Base-by-base conservation (phyloP, 64 coral and sea anemone genomes). In the Exaiptasia diaphana region DNA sequence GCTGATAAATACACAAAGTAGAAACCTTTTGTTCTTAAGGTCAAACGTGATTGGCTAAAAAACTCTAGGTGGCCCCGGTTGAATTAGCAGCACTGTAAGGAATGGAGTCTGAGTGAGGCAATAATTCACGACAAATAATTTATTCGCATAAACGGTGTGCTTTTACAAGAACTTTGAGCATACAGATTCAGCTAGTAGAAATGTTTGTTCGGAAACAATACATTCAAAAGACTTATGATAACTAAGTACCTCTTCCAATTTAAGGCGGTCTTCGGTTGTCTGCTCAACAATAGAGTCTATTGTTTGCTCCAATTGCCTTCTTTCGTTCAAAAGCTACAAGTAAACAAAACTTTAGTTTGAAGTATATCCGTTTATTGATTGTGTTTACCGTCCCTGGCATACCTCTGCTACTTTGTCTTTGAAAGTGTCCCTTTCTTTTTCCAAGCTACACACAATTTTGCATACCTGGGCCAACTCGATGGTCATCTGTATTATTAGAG, bases 161-260 rank as follows among this genome's bases (percentile, higher is more conserved):
- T n/a, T n/a, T n/a, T n/a, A n/a, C n/a, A n/a, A n/a, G n/a, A n/a
- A n/a, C n/a, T n/a, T n/a, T n/a, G n/a, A n/a, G n/a, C n/a, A n/a
- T n/a, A n/a, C n/a, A n/a, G n/a, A n/a, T n/a, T n/a, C n/a, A n/a
- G n/a, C n/a, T n/a, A n/a, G n/a, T n/a, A n/a, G n/a, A n/a, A n/a
- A n/a, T n/a, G n/a, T n/a, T n/a, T n/a, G n/a, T n/a, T n/a, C n/a
- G n/a, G n/a, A n/a, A n/a, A n/a, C n/a, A n/a, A n/a, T n/a, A n/a
- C n/a, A n/a, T n/a, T n/a, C n/a, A n/a, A n/a, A n/a, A n/a, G n/a
- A n/a, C n/a, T n/a, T n/a, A n/a, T n/a, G n/a, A n/a, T n/a, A n/a
- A n/a, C n/a, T 26, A 59, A 59, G 9, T 59, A 59, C 55, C 55
- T 59, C 55, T 56, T 56, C 53, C 55, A 59, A 28, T 59, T 59